Evolutionary conservation across 2,888 invertebrate genomes (phyloP).

Genomic region (Cerceris ruficornis): DNA sequence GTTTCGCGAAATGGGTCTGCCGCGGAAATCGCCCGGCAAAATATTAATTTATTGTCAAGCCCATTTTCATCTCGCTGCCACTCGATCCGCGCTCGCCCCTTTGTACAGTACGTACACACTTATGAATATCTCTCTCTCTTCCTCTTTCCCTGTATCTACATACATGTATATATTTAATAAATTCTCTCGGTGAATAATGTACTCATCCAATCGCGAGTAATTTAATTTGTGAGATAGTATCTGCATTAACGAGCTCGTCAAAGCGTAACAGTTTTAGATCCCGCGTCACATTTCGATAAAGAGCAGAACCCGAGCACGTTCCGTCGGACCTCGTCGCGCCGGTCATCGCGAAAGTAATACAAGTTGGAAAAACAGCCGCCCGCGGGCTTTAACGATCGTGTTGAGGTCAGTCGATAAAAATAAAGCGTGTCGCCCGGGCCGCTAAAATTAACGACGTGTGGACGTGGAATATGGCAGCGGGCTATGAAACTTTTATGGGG

Average conservation of each 20-base stretch:
- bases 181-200: slow-evolving; percentile 39
- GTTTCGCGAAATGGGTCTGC: slow-evolving; percentile 27
- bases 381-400: slow-evolving; percentile 65
- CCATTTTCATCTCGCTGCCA: background rate
- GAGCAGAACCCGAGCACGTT: slow-evolving; percentile 2
- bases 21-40: slow-evolving; percentile 17
- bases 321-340: slow-evolving; percentile 8
- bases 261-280: slow-evolving; percentile 28
- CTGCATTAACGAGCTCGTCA: slow-evolving; percentile 42
- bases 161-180: slow-evolving; percentile 31
- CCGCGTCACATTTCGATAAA: slow-evolving; percentile 16
- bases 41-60: slow-evolving; percentile 29
- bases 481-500: slow-evolving; percentile 70
- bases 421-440: slow-evolving; percentile 64
- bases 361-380: slow-evolving; percentile 60
- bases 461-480: slow-evolving; percentile 68
- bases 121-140: background rate
- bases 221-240: slow-evolving; percentile 43
- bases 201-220: slow-evolving; percentile 35
- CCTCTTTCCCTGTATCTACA: background rate
- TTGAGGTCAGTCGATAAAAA: slow-evolving; percentile 71
- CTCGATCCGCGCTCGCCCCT: background rate
- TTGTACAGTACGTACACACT: background rate
- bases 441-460: slow-evolving; percentile 72
- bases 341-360: slow-evolving; percentile 25